phyloP scores from a whole-genome alignment of 2,888 invertebrate genomes.

The Drosophila diplacantha region DNA sequence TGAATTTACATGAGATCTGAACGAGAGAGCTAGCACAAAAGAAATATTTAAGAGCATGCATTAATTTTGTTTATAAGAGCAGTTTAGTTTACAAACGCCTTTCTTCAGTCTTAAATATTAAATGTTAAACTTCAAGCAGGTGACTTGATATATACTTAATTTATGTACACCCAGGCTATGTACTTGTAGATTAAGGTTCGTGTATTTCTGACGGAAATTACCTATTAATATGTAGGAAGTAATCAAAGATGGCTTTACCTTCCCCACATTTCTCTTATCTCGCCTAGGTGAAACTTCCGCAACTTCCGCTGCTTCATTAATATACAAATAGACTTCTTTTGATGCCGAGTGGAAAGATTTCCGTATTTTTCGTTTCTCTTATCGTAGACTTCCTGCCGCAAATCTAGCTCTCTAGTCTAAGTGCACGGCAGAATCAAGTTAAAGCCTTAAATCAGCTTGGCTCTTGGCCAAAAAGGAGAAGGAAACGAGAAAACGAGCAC shows the following conservation, averaged over 20 bases:
- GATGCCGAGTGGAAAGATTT: slow-evolving; percentile 29
- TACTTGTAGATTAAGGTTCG: background rate
- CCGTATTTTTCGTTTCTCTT: slow-evolving; percentile 33
- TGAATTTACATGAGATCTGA: background rate
- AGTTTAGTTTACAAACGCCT: background rate
- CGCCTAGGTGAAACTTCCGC: slow-evolving; percentile 15
- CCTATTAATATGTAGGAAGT: slow-evolving; percentile 6
- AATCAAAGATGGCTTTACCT: slow-evolving; percentile 11
- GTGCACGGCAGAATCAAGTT: slow-evolving; percentile 48
- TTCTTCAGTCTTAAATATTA: background rate
- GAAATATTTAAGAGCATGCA: background rate
- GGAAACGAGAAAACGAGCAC: slow-evolving; percentile 1
- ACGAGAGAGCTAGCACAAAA: background rate
- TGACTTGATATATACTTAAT: background rate
- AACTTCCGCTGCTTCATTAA: slow-evolving; percentile 24
- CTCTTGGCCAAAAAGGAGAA: slow-evolving; percentile 31
- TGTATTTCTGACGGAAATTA: background rate
- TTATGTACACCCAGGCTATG: too few relatives aligned
- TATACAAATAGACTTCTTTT: slow-evolving; percentile 30
- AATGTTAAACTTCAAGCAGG: background rate
- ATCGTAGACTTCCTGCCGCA: slow-evolving; percentile 63
- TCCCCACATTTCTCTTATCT: slow-evolving; percentile 16
- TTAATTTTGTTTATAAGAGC: background rate
- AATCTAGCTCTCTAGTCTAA: slow-evolving; percentile 49
- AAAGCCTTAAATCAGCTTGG: slow-evolving; percentile 60